These are phyloP conservation scores for Etheostoma spectabile DNA, from an alignment of 2,113 vertebrate genomes.

Conservation along the genomic window DNA sequence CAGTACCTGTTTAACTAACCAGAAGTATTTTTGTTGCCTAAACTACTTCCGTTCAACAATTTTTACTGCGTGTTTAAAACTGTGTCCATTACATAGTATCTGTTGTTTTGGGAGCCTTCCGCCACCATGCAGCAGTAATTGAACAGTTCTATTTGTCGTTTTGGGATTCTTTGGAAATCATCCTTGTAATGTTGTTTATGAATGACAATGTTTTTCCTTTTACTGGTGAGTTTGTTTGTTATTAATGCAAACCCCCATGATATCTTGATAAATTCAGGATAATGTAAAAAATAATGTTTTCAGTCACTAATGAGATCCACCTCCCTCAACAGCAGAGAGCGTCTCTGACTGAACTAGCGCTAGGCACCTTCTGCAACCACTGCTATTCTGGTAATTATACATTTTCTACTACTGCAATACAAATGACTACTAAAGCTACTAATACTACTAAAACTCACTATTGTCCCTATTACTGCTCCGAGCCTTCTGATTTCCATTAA, in stretches of 20 bases:
- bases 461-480: background rate
- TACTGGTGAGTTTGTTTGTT: background rate
- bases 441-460: background rate
- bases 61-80: too few relatives aligned
- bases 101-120: too few relatives aligned
- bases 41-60: too few relatives aligned
- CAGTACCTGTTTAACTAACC: too few relatives aligned
- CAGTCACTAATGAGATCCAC: background rate
- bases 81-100: too few relatives aligned
- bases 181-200: too few relatives aligned
- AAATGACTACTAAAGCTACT: background rate
- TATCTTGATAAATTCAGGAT: background rate
- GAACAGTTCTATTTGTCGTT: too few relatives aligned
- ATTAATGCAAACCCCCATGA: background rate
- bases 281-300: background rate
- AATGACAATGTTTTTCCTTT: background rate
- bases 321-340: too few relatives aligned
- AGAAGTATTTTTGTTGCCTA: too few relatives aligned
- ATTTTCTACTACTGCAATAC: background rate
- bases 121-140: too few relatives aligned
- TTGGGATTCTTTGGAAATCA: too few relatives aligned
- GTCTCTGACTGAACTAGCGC: background rate
- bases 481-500: constrained; percentile 26
- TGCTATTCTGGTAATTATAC: background rate
- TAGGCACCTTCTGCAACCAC: background rate